A percentile compares a stretch with the other conserved stretches of the same genome.
phyloP scores from a whole-genome alignment of 2,113 vertebrate genomes.

The Scopus umbretta region DNA sequence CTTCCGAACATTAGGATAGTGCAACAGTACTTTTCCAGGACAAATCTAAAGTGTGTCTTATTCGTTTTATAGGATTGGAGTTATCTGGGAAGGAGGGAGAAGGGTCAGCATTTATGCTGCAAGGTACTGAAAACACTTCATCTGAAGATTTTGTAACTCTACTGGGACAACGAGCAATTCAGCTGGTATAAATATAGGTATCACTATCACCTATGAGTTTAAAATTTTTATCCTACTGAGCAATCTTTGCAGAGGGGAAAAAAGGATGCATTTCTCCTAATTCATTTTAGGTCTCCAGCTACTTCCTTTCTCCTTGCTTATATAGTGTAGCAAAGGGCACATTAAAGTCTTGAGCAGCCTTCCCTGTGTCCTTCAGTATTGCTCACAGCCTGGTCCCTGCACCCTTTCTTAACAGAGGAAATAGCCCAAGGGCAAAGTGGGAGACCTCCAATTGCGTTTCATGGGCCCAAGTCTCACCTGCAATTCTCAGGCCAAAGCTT shows the following conservation, averaged over 20 bases:
- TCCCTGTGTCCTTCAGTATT: not conserved
- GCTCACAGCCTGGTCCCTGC: not conserved
- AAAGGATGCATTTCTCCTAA: not conserved
- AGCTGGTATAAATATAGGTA: not conserved
- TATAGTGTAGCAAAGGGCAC: not conserved
- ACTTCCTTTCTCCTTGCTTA: not conserved
- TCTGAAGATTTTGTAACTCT: not conserved
- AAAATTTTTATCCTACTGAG: not conserved
- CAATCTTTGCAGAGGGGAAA: not conserved
- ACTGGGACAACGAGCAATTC: not conserved
- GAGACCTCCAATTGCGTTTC: not conserved
- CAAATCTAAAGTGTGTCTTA: not conserved
- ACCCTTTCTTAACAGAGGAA: not conserved
- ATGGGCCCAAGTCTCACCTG: accelerated
- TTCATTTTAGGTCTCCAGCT: not conserved
- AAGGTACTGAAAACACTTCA: not conserved
- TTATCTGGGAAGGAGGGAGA: not conserved
- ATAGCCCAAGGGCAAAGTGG: not conserved
- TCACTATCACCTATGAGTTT: not conserved
- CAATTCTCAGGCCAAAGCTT: not conserved
- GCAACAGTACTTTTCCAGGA: not conserved
- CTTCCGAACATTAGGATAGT: not conserved
- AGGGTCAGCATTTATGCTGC: not conserved
- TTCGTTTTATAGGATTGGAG: not conserved
- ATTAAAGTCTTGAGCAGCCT: not conserved